phyloP scores from a whole-genome alignment of 2,797 vertebrate species.

The Phalanger gymnotis region DNA sequence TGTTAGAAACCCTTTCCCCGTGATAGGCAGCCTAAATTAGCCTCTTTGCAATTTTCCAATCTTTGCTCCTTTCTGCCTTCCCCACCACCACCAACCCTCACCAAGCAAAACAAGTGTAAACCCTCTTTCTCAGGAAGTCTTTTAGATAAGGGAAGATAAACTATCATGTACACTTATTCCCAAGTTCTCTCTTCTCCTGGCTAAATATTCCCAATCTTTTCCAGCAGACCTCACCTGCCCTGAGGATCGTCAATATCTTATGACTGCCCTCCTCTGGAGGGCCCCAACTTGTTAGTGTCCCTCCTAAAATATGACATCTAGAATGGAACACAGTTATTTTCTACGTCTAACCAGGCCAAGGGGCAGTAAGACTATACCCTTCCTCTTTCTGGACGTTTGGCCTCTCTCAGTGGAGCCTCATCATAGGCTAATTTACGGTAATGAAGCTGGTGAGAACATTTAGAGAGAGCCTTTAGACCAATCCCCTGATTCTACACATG shows the following conservation, averaged over 20 bases:
- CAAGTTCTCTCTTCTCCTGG: not conserved
- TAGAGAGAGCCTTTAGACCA: not conserved
- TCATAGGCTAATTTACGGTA: not conserved
- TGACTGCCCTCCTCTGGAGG: not conserved
- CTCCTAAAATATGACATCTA: not conserved
- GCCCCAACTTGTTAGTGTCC: not conserved
- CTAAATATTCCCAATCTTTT: not conserved
- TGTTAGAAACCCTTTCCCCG: not conserved
- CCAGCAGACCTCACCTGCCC: not conserved
- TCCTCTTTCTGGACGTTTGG: not conserved
- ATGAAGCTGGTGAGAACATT: not conserved
- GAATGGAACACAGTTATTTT: not conserved
- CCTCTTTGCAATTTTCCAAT: not conserved
- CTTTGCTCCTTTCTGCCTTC: not conserved
- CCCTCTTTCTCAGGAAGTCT: not conserved
- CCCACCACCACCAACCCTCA: too few species aligned
- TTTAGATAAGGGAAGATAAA: not conserved
- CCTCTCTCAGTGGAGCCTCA: not conserved
- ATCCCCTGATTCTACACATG: not conserved
- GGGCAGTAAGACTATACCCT: not conserved
- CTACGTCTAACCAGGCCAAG: not conserved
- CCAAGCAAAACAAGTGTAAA: not conserved
- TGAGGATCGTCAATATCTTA: not conserved
- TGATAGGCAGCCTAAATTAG: not conserved
- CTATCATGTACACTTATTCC: not conserved